phyloP scores from a whole-genome alignment of 2,888 invertebrate species.

The Copidosoma aretas region DNA sequence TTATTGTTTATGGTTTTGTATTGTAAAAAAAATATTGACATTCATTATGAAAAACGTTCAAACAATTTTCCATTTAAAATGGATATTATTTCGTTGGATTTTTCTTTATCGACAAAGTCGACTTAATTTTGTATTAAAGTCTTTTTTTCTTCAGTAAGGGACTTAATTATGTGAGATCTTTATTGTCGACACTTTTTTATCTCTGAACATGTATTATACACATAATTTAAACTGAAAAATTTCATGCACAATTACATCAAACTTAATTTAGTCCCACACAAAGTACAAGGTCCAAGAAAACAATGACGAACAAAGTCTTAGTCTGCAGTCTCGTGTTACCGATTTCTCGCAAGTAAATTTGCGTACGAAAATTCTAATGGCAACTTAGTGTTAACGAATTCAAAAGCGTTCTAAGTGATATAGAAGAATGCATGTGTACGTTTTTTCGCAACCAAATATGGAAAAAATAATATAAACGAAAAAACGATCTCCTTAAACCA shows the following conservation, averaged over 20 bases:
- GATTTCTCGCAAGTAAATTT: conserved; percentile 4
- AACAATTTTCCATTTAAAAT: no score
- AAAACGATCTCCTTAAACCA: conserved; percentile 20
- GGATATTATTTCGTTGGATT: conserved; percentile 1
- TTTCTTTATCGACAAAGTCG: not conserved
- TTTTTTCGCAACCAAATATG: conserved; percentile 11
- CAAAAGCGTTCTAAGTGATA: conserved; percentile 19
- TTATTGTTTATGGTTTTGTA: not conserved
- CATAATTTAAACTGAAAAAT: not conserved
- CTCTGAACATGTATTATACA: conserved; percentile 8
- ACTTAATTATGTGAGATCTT: conserved; percentile 11
- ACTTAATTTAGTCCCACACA: conserved; percentile 1
- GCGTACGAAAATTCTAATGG: not conserved
- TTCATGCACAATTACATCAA: conserved; percentile 15
- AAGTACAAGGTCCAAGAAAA: conserved; percentile 5
- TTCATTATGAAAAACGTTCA: no score
- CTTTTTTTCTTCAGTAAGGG: conserved; percentile 15
- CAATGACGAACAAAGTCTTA: conserved; percentile 1
- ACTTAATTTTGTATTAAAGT: conserved; percentile 9
- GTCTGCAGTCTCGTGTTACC: conserved; percentile 26
- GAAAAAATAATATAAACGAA: conserved; percentile 4
- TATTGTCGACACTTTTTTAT: no score
- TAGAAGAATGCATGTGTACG: conserved; percentile 1
- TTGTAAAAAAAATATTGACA: not conserved
- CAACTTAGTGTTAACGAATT: not conserved